Conservation (phyloP, 2,797 vertebrate species). For the Acanthurus tractus region DNA sequence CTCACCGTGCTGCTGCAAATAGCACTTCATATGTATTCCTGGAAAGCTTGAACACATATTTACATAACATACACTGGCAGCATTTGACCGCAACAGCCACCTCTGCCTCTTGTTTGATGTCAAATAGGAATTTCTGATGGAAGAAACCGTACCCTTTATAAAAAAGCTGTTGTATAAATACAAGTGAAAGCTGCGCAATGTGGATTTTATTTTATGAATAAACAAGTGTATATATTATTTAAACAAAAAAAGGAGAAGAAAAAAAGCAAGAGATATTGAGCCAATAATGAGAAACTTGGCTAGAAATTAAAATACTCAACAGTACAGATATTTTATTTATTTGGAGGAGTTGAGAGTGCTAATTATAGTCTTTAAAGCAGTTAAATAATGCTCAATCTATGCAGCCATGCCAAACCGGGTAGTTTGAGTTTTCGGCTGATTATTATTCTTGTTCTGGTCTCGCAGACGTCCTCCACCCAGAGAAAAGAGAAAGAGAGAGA, state of each 20-base stretch:
- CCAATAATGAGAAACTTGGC: slow-evolving; percentile 11
- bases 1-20: slow-evolving; percentile 2
- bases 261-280: slow-evolving; percentile 21
- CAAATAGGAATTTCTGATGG: slow-evolving; percentile 82
- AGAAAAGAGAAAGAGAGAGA: background rate
- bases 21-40: slow-evolving; percentile 52
- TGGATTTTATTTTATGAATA: slow-evolving; percentile 58
- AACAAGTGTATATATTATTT: slow-evolving; percentile 68
- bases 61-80: slow-evolving; percentile 74
- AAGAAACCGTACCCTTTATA: slow-evolving; percentile 76
- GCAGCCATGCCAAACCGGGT: background rate
- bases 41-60: slow-evolving; percentile 77
- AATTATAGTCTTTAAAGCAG: background rate
- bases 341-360: no score
- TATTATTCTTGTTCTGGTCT: background rate
- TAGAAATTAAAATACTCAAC: slow-evolving; percentile 12
- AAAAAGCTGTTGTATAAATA: slow-evolving; percentile 83
- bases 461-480: slow-evolving; percentile 9
- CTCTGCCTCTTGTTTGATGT: slow-evolving; percentile 80
- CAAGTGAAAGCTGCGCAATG: slow-evolving; percentile 55
- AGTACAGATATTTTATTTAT: no score
- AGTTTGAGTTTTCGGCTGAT: background rate
- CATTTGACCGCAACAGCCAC: slow-evolving; percentile 71
- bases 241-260: slow-evolving; percentile 55
- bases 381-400: background rate